Evolutionary conservation across 1,140 invertebrate species (phyloP), one percentile per base, ranked within the genome.

Genomic region (Caenorhabditis tropicalis): DNA sequence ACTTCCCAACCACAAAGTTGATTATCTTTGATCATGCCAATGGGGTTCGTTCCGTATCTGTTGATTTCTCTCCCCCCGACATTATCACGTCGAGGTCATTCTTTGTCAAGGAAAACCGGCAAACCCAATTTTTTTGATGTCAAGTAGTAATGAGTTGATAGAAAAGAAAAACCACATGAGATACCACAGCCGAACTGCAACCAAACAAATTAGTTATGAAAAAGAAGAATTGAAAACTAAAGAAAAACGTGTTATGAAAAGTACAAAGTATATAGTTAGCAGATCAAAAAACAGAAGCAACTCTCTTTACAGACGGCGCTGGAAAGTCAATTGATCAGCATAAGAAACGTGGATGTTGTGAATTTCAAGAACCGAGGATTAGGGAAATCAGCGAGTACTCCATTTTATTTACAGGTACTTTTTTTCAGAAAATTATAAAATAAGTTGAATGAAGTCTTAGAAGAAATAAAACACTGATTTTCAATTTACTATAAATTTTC

Each of bases 21-120:
- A 74, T 74, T 74, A 74, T 74, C 65, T 74, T 74, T 74, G 65
- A 74, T 74, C 65, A 43, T 74, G 65, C 65, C 65, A 74, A 74
- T n/a, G 65, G 65, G 65, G 65, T 74, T 74, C 65, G 65, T 74
- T 43, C 65, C 7, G 29, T 74, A 74, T 74, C 65, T 74, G 65
- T 43, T 46, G 5, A 43, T 74, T 46, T 33, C 7, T 46, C 10
- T n/a, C 49, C 53, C 10, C 19, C 53, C 6, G 29, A 19, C 36
- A 21, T 24, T 74, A 74, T 74, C 36, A 74, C 65, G 65, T 74
- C 65, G 36, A 74, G 65, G 65, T 74, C 65, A 74, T 74, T 74
- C 65, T 74, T 74, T 74, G 65, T 74, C 65, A 43, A 36, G 29
- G 65, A 74, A 74, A 74, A 43, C 33, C 19, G n/a, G 12, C n/a